Base-by-base conservation (phyloP, 2,888 invertebrate genomes). In the Stratiomys singularior region DNA sequence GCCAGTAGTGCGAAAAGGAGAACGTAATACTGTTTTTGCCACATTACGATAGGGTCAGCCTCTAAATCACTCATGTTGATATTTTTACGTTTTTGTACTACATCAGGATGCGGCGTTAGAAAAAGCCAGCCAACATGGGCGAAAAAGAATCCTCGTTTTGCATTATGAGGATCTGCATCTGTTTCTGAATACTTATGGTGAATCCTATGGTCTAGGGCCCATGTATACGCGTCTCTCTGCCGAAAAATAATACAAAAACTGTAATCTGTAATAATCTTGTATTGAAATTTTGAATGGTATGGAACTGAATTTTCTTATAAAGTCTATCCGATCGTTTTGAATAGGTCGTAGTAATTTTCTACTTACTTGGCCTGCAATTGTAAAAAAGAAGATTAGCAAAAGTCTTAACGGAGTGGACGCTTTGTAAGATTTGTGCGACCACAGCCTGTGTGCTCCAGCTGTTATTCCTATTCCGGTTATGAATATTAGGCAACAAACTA, bases 41-140 rank as follows among this genome's bases (percentile, higher is more conserved):
- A 92, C 90, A 92, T 91, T 25, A 94, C 92, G 25, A 95, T 92
- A 0, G 90, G 89, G 84, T 95, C 94, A 0, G 89, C 90, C 81
- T 92, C 89, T 72, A 95, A 88, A 84, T 95, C 95, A 71, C 90
- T 89, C 88, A 91, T 89, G 71, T 94, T 93, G 15, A 93, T 91
- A 0, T 90, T 90, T 37, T 89, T 88, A 46, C 94, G 89, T 81
- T 93, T 91, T 81, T 90, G 89, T 18, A 91, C 91, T 0, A 94
- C 94, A 1, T 92, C 90, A 0, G 94, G 94, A 85, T 94, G 97
- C 0, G 96, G 96, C 0, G 94, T 94, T 0, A 93, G 89, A 74
- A 97, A 91, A 60, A 97, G 88, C 97, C 97, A 97, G 7, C 97
- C 97, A 9, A 97, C 93, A 85, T 97, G 97, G 0, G 97, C 92